These are phyloP conservation scores for Scaptomyza caliginosa DNA, from an alignment of 2,888 invertebrate species.

Conservation along the genomic window DNA sequence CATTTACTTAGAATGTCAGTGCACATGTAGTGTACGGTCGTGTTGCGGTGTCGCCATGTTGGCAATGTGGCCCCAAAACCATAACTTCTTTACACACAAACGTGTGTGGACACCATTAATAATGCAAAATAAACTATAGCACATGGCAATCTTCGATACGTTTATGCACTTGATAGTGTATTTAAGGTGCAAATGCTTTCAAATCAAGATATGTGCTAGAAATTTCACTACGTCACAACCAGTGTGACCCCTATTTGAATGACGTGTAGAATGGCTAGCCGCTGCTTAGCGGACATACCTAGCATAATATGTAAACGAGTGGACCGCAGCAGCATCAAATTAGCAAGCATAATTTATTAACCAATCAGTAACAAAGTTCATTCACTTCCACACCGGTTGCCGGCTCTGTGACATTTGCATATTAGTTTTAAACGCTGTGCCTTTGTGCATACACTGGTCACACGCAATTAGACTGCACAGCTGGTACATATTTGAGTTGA, in stretches of 20 bases:
- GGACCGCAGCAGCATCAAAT: slow-evolving; percentile 29
- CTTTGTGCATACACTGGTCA: slow-evolving; percentile 25
- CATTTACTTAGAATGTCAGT: neutral
- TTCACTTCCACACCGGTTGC: slow-evolving; percentile 36
- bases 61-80: slow-evolving; percentile 45
- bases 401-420: slow-evolving; percentile 8
- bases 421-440: neutral
- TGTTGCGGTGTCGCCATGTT: slow-evolving; percentile 64
- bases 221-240: slow-evolving; percentile 20
- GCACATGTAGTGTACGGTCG: slow-evolving; percentile 27
- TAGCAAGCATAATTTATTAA: slow-evolving; percentile 35
- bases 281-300: slow-evolving; percentile 11
- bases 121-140: slow-evolving; percentile 10
- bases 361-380: slow-evolving; percentile 49
- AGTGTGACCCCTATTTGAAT: slow-evolving; percentile 36
- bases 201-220: neutral
- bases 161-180: neutral
- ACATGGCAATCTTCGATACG: slow-evolving; percentile 20
- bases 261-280: slow-evolving; percentile 36
- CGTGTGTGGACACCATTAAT: neutral
- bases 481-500: slow-evolving; percentile 20
- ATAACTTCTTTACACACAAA: neutral
- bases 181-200: neutral
- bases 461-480: slow-evolving; percentile 21
- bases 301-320: slow-evolving; percentile 7